Base-by-base conservation (phyloP, 2,797 vertebrate species). In the Microctenopoma lineatum region DNA sequence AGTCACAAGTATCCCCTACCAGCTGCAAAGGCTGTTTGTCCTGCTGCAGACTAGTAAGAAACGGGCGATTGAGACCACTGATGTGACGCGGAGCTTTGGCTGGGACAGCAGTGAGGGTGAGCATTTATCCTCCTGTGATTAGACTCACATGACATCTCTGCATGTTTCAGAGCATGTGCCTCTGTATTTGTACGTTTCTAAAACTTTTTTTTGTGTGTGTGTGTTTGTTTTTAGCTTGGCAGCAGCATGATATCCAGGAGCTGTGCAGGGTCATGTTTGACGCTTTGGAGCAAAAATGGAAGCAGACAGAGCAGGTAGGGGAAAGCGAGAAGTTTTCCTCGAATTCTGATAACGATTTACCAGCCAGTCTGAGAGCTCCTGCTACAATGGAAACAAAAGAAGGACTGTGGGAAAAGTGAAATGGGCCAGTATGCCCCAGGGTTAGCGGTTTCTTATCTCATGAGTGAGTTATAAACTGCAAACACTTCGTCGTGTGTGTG, bases 241-340 rank as follows among this genome's bases (percentile, higher is more conserved):
- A 99, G 87, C 98, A 99, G 77, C 98, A 99, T 78, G 98, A 99
- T 48, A 96, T 99, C 38, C 98, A 99, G 88, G 98, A 99, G 89
- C 94, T 99, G 54, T 99, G 98, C 86, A 95, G 98, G 87, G 98
- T 99, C 89, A 99, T 99, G 98, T 99, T 99, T 87, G 98, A 99
- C 91, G 98, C 98, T 88, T 93, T 99, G 89, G 98, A 99, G 87
- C 98, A 99, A 84, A 99, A 99, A 73, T 99, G 98, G 98, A 99
- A 98, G 84, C 97, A 98, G 92, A 99, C 98, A 0, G 97, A 98
- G 83, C 98, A 99, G 96, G 98, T 99, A 92, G 77, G 77, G 60
- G 1, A 69, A 64, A 69, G 38, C 41, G 53, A 50, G 42, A 63
- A 7, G 3, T 73, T 66, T 70, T 36, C 12, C 51, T 68, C 59